Percentiles rank a stretch among this genome's conserved stretches.
Conservation (phyloP, 2,113 vertebrate species). For the Leucopsar rothschildi region DNA sequence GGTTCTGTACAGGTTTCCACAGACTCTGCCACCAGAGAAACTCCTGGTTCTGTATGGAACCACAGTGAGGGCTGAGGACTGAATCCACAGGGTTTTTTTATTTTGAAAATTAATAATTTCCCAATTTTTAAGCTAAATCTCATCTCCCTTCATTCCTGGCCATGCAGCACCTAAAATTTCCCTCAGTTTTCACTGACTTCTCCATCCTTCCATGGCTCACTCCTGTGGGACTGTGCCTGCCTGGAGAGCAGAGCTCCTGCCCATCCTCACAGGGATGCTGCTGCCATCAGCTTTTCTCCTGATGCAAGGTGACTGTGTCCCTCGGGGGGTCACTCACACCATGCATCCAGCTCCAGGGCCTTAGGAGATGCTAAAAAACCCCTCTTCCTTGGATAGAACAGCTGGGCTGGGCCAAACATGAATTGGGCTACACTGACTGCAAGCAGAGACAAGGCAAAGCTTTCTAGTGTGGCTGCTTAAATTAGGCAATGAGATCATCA, state of each 20-base stretch:
- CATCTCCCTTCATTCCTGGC: neutral
- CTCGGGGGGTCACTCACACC: rapidly evolving
- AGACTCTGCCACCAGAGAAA: neutral
- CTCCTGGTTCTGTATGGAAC: neutral
- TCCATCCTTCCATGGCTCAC: neutral
- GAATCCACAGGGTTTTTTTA: neutral
- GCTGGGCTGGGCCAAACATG: rapidly evolving
- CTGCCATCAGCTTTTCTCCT: neutral
- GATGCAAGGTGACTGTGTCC: neutral
- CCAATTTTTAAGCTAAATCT: neutral
- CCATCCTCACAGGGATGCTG: neutral
- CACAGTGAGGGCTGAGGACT: neutral
- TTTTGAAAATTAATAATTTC: neutral
- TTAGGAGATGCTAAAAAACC: neutral
- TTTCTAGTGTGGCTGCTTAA: neutral
- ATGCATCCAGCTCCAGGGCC: neutral
- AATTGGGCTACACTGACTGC: neutral
- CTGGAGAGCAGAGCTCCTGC: neutral
- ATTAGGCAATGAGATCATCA: neutral
- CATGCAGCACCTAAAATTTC: rapidly evolving
- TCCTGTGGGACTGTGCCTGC: neutral
- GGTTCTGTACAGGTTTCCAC: neutral
- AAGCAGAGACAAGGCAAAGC: neutral
- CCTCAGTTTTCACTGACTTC: neutral
- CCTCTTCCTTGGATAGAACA: neutral